Evolutionary conservation across 2,888 invertebrate genomes (phyloP), one percentile per base, ranked within the genome.

Genomic region (Lacanobia wlatinum): DNA sequence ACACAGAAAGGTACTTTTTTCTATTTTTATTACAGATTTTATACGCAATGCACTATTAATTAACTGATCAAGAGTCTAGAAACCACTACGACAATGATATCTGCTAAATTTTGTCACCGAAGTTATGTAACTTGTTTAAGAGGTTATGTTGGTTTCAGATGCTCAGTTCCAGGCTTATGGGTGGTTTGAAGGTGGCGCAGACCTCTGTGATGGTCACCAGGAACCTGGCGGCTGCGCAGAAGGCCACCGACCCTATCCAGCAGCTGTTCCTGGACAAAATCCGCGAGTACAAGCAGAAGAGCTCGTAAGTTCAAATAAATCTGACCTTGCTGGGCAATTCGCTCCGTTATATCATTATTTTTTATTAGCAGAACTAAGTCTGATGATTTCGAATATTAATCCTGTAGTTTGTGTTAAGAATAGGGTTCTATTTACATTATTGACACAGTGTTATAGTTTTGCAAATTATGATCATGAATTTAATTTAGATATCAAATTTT

Each of bases 191-290:
- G 87, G 95, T 94, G 59, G 94, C 94, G 66, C 96, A 96, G 80
- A 89, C 94, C 70, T 96, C 96, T 21, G 93, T 95, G 28, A 93
- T 97, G 80, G 94, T 96, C 83, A 97, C 97, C 68, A 97, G 98
- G 74, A 98, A 98, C 92, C 94, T 98, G 88, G 98, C 98, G 70
- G 96, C 98, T 61, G 93, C 97, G 64, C 97, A 97, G 58, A 98
- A 98, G 92, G 98, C 97, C 3, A 94, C 96, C 4, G 99, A 99
- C 92, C 99, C 99, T 7, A 98, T 99, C 89, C 99, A 99, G 93
- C 98, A 99, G 93, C 95, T 99, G 65, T 99, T 99, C 93, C 92
- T 99, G 53, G 98, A 99, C 85, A 99, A 99, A 97, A 97, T 99
- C 84, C 97, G 97, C 80, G 99, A 99, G 95, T 99, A 99, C 96